Evolutionary conservation across 1,140 invertebrate genomes (phyloP), one percentile per base, ranked within the genome.

Genomic region (Bombyx mandarina): DNA sequence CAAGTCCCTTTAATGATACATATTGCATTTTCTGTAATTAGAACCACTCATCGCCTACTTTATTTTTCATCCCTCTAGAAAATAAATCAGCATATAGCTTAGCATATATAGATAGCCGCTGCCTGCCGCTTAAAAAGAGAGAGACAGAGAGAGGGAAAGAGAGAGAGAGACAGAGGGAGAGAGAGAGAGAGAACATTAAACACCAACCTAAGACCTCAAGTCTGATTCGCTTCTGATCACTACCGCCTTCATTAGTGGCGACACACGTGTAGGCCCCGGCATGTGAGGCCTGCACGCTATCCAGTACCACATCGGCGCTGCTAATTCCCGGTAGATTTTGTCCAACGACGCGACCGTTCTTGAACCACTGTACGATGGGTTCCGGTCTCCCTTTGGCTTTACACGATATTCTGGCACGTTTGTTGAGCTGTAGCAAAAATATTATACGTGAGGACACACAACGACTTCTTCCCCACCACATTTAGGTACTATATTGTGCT

Each of bases 121-220:
- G 12, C 12, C 12, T 18, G 12, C 12, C 12, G 12, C 12, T 18
- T 18, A 35, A 5, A 35, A 5, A 35, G 26, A 35, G 26, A 35
- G 26, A 35, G 26, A 35, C 2, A 35, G 26, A 35, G 26, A 35
- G 26, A 35, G 4, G 4, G 4, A 5, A 5, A 35, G 26, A 35
- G 26, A 35, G 26, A 35, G 26, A 35, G 26, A 35, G 26, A 35
- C 2, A 35, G 26, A 35, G 26, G 4, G 26, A 35, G 4, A 35
- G 26, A 5, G 2, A 35, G 26, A 35, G 26, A 35, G 26, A 35
- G 26, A 3, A 35, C 2, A 35, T 35, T 35, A 35, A 35, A 35
- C 57, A 65, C 68, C 66, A 61, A 86, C 86, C 81, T 26, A 86
- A 65, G 49, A 88, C 77, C 56, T 86, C 76, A 18, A 88, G 49